These are phyloP conservation scores for Trachemys scripta DNA, from an alignment of 2,113 vertebrate genomes.

Conservation along the genomic window DNA sequence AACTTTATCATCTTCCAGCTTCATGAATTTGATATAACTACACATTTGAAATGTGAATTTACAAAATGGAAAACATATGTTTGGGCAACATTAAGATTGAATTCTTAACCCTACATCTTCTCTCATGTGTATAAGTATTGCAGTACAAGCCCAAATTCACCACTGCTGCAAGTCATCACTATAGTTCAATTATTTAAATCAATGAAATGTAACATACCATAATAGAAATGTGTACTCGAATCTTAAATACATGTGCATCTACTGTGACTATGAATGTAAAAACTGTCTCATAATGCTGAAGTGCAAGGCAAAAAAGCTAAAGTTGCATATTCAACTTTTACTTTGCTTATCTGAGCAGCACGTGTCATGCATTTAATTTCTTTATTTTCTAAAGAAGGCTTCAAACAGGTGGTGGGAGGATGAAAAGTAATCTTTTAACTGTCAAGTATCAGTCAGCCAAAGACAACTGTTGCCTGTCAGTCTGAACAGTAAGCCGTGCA, in stretches of 20 bases:
- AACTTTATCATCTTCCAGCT: neutral
- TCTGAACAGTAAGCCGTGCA: neutral
- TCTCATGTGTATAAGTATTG: neutral
- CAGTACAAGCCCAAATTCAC: neutral
- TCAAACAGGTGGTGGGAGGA: neutral
- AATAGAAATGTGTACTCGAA: neutral
- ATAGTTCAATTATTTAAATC: neutral
- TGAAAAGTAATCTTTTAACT: constrained; percentile 14
- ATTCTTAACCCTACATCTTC: neutral
- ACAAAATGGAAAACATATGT: neutral
- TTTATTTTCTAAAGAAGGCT: constrained; percentile 14
- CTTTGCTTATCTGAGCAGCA: neutral
- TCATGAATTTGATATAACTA: neutral
- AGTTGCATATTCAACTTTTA: neutral
- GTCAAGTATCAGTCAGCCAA: neutral
- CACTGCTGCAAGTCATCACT: neutral
- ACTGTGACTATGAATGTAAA: neutral
- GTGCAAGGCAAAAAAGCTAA: neutral
- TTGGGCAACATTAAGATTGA: neutral
- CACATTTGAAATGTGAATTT: accelerated
- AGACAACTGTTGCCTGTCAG: neutral
- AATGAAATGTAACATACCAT: neutral
- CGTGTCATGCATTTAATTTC: constrained; percentile 7
- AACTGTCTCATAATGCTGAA: neutral
- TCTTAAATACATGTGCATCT: neutral